Percentiles rank a stretch among this genome's conserved stretches.
Conservation (phyloP, 1,140 invertebrate genomes). For the Colletes gigas region DNA sequence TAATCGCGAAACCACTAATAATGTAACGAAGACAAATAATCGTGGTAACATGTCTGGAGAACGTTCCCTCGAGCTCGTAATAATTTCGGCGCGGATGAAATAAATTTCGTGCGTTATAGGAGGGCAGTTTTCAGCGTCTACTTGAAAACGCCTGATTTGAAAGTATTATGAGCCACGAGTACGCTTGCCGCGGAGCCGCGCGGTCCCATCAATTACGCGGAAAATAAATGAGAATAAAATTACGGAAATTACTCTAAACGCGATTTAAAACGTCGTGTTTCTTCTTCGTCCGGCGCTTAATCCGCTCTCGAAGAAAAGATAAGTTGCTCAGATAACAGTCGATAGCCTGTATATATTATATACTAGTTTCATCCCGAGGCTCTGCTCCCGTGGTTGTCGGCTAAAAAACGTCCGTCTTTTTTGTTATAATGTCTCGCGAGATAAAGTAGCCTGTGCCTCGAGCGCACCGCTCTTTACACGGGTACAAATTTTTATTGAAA, state of each 20-base stretch:
- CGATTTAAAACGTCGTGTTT: conserved; percentile 15
- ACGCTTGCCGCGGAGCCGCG: not conserved
- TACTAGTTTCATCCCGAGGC: no score
- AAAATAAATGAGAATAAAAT: conserved; percentile 8
- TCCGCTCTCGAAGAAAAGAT: not conserved
- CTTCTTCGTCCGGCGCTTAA: no score
- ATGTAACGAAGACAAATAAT: not conserved
- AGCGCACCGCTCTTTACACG: no score
- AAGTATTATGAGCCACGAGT: conserved; percentile 27
- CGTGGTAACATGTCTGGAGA: not conserved
- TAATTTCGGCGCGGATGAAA: conserved; percentile 3
- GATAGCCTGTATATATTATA: no score
- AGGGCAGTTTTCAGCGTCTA: not conserved
- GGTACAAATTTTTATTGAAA: no score
- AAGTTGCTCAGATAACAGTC: no score
- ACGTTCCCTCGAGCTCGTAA: not conserved
- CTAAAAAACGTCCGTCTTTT: no score
- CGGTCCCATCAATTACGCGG: conserved; percentile 9
- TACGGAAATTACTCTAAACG: conserved; percentile 30
- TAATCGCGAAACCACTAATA: no score
- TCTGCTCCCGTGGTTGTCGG: no score
- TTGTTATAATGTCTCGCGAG: no score
- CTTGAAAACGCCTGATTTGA: conserved; percentile 14
- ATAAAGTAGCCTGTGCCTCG: no score
- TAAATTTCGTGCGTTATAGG: conserved; percentile 13